These are phyloP conservation scores for Strigamia transsilvanica DNA, from an alignment of 2,888 invertebrate species.

Conservation along the genomic window DNA sequence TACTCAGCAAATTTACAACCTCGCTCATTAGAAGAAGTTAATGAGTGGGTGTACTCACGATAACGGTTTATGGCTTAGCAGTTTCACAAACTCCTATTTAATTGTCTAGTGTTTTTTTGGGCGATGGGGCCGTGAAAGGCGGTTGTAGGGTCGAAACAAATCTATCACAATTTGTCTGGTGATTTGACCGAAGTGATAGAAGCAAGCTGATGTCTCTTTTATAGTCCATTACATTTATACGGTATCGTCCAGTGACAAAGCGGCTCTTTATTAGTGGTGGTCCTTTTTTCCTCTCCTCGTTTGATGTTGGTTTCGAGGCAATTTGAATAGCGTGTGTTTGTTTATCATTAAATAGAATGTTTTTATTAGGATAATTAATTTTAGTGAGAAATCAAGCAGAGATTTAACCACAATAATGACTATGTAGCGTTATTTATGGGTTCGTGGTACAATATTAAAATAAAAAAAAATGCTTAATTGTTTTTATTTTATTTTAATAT, in stretches of 20 bases:
- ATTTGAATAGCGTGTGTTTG: conserved; percentile 35
- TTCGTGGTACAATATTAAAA: not conserved
- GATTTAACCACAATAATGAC: conserved; percentile 23
- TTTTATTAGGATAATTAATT: not conserved
- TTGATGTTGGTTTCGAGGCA: not conserved
- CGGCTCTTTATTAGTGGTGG: conserved; percentile 26
- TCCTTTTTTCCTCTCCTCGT: not conserved
- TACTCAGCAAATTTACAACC: not conserved
- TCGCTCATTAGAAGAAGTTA: not conserved
- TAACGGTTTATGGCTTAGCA: conserved; percentile 9
- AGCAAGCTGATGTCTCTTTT: conserved; percentile 45
- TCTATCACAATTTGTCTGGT: conserved; percentile 49
- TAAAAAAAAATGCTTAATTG: not conserved
- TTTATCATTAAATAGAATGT: conserved; percentile 16
- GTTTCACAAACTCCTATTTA: conserved; percentile 15
- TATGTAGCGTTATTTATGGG: not conserved
- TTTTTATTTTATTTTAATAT: not conserved
- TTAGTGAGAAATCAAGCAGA: conserved; percentile 22
- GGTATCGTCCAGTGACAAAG: conserved; percentile 36
- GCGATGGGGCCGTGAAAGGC: not conserved
- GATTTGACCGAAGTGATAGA: conserved; percentile 43
- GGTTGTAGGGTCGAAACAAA: conserved; percentile 35
- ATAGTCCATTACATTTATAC: conserved; percentile 41
- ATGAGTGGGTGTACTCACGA: conserved; percentile 17
- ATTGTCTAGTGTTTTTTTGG: not conserved